phyloP scores from a whole-genome alignment of 2,797 vertebrate species.

The Coracias cyanogaster region DNA sequence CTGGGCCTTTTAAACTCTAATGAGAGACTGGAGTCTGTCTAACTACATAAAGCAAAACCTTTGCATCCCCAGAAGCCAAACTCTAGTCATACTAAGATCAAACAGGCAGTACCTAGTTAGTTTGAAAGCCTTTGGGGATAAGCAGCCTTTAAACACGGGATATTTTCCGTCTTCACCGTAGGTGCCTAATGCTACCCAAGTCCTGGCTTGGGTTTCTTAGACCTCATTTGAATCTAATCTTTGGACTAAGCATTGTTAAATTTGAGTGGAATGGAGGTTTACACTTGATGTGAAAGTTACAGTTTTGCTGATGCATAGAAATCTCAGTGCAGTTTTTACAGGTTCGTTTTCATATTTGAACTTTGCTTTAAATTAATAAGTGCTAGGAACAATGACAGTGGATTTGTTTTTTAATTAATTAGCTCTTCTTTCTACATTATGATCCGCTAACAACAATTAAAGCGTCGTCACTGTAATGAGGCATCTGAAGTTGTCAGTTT shows the following conservation, averaged over 20 bases:
- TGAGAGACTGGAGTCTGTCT: slow-evolving; percentile 13
- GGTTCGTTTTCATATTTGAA: not conserved
- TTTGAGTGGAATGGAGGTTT: not conserved
- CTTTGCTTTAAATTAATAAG: not conserved
- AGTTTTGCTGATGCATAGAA: not conserved
- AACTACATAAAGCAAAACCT: slow-evolving; percentile 9
- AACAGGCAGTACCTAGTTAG: slow-evolving; percentile 37
- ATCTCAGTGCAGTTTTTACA: not conserved
- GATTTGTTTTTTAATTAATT: not conserved
- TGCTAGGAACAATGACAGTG: not conserved
- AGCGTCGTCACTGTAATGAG: not conserved
- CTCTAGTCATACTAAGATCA: slow-evolving; percentile 19
- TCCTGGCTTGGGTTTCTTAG: not conserved
- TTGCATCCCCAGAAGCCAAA: slow-evolving; percentile 25
- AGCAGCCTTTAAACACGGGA: slow-evolving; percentile 24
- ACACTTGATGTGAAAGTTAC: not conserved
- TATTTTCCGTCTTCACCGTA: not conserved
- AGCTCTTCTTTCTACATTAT: not conserved
- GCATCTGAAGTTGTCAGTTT: not conserved
- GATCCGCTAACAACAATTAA: not conserved
- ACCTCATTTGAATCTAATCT: not conserved
- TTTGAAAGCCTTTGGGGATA: slow-evolving; percentile 38
- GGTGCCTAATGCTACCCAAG: not conserved
- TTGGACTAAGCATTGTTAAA: not conserved
- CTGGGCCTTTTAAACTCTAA: slow-evolving; percentile 29